Percentiles rank a stretch among this genome's conserved stretches.
Evolutionary conservation across 2,113 vertebrate species (phyloP).

Genomic region (Mugil cephalus): DNA sequence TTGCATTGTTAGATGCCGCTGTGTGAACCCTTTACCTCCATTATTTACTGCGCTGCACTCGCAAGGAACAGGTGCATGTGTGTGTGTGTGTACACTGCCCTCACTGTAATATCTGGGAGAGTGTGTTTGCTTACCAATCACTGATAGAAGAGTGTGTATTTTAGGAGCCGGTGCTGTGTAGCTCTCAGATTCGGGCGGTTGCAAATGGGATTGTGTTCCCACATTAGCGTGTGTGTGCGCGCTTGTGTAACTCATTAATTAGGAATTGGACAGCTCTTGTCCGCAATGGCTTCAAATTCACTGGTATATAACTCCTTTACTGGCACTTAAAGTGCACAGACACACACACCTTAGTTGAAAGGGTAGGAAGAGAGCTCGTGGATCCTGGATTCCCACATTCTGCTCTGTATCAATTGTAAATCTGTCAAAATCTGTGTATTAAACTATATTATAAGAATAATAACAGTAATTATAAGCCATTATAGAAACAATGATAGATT

Average conservation of each 20-base stretch:
- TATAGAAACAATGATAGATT: conserved; percentile 61
- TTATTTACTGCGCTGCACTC: conserved; percentile 45
- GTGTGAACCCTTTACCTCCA: conserved; percentile 21
- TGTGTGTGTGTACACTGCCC: conserved; percentile 35
- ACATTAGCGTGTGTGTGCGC: conserved; percentile 2
- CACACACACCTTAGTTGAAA: conserved; percentile 23
- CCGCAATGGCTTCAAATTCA: conserved; percentile 41
- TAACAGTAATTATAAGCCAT: conserved; percentile 65
- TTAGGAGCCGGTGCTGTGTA: conserved; percentile 47
- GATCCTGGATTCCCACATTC: conserved; percentile 31
- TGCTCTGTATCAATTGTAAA: conserved; percentile 80
- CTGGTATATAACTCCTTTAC: conserved; percentile 46
- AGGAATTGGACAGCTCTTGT: conserved; percentile 38
- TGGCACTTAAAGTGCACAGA: conserved; percentile 45
- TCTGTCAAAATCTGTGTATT: conserved; percentile 77
- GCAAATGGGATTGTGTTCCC: conserved; percentile 47
- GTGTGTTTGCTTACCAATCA: conserved; percentile 57
- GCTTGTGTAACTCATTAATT: conserved; percentile 53
- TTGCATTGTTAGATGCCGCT: conserved; percentile 12
- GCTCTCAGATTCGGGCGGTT: conserved; percentile 39
- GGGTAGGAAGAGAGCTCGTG: conserved; percentile 9
- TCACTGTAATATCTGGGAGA: conserved; percentile 40
- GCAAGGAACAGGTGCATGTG: conserved; percentile 24
- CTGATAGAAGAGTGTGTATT: conserved; percentile 45
- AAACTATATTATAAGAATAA: conserved; percentile 54